phyloP scores from a whole-genome alignment of 2,888 invertebrate species.

The Heliconius ismenius region DNA sequence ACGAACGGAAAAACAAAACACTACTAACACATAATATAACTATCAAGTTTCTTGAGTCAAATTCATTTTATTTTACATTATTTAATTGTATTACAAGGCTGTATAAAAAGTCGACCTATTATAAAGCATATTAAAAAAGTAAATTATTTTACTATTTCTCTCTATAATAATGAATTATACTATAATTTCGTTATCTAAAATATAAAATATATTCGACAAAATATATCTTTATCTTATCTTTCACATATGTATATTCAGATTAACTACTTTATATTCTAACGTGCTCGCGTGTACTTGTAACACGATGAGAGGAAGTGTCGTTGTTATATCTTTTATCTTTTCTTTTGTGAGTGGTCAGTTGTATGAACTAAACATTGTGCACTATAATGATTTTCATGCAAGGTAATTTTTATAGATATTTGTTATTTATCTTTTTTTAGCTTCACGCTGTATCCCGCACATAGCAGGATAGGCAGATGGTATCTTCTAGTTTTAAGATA shows the following conservation, averaged over 20 bases:
- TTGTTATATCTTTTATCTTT: slow-evolving; percentile 46
- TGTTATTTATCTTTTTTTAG: neutral
- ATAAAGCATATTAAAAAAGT: too few species aligned
- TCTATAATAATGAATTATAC: neutral
- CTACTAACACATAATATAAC: too few species aligned
- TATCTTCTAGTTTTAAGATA: too few species aligned
- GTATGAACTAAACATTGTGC: slow-evolving; percentile 67
- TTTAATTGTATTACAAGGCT: too few species aligned
- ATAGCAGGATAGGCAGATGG: neutral
- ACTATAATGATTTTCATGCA: slow-evolving; percentile 75
- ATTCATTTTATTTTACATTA: too few species aligned
- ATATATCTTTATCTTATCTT: slow-evolving; percentile 13
- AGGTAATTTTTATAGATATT: slow-evolving; percentile 54
- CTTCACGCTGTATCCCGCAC: neutral
- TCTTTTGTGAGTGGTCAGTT: slow-evolving; percentile 48
- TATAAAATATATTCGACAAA: neutral
- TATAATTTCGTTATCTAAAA: neutral
- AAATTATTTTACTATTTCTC: neutral
- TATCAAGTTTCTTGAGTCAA: too few species aligned
- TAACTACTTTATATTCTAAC: neutral
- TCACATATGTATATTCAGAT: neutral
- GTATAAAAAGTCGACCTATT: too few species aligned
- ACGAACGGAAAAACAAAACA: too few species aligned
- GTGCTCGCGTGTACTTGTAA: neutral
- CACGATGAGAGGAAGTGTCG: slow-evolving; percentile 37